Conservation (phyloP, 2,888 invertebrate species). For the Alcis repandata region DNA sequence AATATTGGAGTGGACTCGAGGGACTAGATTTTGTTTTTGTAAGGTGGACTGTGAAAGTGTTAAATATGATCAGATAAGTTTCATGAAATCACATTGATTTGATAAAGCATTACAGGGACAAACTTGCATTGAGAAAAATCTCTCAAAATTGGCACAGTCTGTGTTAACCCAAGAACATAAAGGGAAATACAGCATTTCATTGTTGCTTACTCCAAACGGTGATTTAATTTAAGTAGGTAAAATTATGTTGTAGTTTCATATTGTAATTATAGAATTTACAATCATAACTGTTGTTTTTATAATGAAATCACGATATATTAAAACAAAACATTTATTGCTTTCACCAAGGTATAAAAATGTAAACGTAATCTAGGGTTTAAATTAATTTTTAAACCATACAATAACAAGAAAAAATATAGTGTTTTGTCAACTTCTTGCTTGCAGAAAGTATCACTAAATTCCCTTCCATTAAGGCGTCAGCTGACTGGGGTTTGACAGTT, state of each 20-base stretch:
- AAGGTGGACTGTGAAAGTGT: too few species aligned
- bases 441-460: too few species aligned
- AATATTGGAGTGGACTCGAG: too few species aligned
- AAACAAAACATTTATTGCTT: conserved; percentile 57
- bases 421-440: too few species aligned
- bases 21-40: too few species aligned
- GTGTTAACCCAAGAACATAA: conserved; percentile 2
- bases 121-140: conserved; percentile 18
- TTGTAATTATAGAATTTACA: conserved; percentile 29
- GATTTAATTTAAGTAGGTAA: conserved; percentile 38
- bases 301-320: conserved; percentile 38
- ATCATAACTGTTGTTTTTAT: not conserved
- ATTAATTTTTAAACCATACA: conserved; percentile 22
- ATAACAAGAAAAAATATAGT: conserved; percentile 17
- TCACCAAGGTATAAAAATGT: conserved; percentile 56
- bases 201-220: conserved; percentile 22
- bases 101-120: conserved; percentile 1
- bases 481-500: too few species aligned
- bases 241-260: conserved; percentile 33
- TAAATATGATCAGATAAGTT: too few species aligned
- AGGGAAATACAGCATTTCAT: conserved; percentile 12
- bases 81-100: not conserved
- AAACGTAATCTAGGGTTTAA: conserved; percentile 45
- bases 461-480: too few species aligned
- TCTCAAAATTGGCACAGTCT: conserved; percentile 8